phyloP scores from a whole-genome alignment of 2,888 invertebrate genomes.

The Epiblema foenella region DNA sequence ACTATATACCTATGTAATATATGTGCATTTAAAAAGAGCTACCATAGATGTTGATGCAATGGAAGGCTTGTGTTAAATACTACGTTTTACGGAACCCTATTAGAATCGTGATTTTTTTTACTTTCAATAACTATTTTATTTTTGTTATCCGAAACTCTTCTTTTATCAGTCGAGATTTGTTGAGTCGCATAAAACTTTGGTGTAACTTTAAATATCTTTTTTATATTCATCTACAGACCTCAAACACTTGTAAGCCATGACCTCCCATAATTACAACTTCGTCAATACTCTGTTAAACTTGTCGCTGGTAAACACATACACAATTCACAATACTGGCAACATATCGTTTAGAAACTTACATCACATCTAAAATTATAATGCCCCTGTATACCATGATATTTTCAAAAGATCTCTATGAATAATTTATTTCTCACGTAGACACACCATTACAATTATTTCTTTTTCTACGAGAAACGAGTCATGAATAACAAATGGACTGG shows the following conservation, averaged over 20 bases:
- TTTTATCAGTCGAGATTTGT: neutral
- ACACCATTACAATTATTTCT: conserved; percentile 80
- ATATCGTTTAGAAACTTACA: conserved; percentile 62
- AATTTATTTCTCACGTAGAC: conserved; percentile 77
- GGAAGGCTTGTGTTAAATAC: neutral
- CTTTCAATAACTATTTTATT: neutral
- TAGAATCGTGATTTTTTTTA: neutral
- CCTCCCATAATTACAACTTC: conserved; percentile 23
- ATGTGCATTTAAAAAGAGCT: conserved; percentile 18
- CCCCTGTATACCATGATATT: conserved; percentile 73
- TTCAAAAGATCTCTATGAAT: conserved; percentile 79
- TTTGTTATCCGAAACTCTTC: neutral
- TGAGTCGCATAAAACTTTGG: neutral
- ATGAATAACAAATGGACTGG: conserved; percentile 67
- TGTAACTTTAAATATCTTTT: neutral
- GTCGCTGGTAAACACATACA: conserved; percentile 2
- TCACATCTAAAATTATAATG: conserved; percentile 77
- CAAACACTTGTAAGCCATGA: conserved; percentile 14
- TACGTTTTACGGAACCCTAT: neutral
- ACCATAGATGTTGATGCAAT: neutral
- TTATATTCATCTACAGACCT: neutral
- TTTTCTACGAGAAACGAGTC: conserved; percentile 71
- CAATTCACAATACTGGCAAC: conserved; percentile 47
- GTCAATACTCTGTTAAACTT: conserved; percentile 27
- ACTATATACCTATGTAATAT: neutral